Conservation (phyloP, 2,888 invertebrate species). For the Pterobdella sp. region DNA sequence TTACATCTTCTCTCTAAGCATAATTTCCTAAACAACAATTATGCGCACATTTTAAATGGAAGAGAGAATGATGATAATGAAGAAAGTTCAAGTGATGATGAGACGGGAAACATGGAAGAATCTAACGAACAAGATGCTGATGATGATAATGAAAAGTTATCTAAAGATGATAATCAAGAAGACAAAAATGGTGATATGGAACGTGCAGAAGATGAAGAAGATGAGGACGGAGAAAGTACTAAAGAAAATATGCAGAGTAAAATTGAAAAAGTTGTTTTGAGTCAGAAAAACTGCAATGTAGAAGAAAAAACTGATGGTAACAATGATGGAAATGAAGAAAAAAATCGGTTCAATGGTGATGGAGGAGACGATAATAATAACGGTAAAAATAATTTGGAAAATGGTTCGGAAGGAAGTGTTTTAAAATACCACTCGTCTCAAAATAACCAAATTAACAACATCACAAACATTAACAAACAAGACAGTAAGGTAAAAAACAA, state of each 20-base stretch:
- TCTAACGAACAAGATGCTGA: not conserved
- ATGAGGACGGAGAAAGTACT: too few species aligned
- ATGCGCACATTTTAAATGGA: not conserved
- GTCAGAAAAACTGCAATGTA: too few species aligned
- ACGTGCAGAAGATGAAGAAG: not conserved
- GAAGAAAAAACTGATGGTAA: not conserved
- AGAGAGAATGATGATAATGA: not conserved
- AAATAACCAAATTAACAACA: conserved; percentile 6
- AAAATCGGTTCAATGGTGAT: not conserved
- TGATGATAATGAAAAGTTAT: not conserved
- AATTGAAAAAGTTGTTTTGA: too few species aligned
- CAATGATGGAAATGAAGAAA: not conserved
- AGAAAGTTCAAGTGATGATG: not conserved
- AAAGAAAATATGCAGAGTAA: too few species aligned
- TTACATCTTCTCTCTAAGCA: conserved; percentile 12
- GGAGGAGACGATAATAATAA: not conserved
- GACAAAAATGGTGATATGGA: not conserved
- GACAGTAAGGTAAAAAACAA: not conserved
- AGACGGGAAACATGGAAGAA: not conserved
- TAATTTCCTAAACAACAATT: not conserved
- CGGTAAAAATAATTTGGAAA: not conserved
- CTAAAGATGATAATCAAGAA: not conserved
- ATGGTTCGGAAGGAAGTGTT: not conserved
- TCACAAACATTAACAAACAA: not conserved
- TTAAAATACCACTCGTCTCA: conserved; percentile 3